Percentiles rank a stretch among this genome's conserved stretches.
phyloP scores from a whole-genome alignment of 2,888 invertebrate species.

The Prosopocoilus inquinatus region DNA sequence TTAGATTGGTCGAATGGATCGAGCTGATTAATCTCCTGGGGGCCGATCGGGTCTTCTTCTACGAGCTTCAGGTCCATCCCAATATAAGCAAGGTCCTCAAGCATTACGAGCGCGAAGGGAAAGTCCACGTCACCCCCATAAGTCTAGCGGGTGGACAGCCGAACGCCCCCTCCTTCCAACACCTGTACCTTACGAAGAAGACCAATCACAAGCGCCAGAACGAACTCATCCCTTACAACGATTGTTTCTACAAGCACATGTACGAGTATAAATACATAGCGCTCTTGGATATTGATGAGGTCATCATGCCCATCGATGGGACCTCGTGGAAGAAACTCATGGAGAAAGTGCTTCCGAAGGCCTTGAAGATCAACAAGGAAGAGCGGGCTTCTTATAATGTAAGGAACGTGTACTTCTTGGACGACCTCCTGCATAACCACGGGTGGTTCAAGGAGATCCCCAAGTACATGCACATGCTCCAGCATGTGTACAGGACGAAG shows the following conservation, averaged over 20 bases:
- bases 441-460: constrained; percentile 76
- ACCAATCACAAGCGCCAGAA: constrained; percentile 92
- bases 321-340: constrained; percentile 75
- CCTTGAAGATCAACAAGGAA: constrained; percentile 64
- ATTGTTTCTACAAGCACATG: constrained; percentile 90
- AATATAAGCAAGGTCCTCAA: constrained; percentile 82
- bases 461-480: constrained; percentile 88
- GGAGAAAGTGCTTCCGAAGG: constrained; percentile 64
- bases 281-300: constrained; percentile 91
- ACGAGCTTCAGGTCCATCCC: constrained; percentile 87
- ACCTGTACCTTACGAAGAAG: constrained; percentile 86
- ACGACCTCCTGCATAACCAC: constrained; percentile 76
- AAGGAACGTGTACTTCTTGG: constrained; percentile 88
- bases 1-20: constrained; percentile 91
- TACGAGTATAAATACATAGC: constrained; percentile 87
- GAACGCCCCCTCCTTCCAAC: constrained; percentile 84
- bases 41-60: constrained; percentile 89
- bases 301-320: constrained; percentile 83
- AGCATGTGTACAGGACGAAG: constrained; percentile 84
- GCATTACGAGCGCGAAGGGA: constrained; percentile 60
- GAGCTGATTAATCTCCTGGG: constrained; percentile 83
- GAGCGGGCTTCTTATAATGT: constrained; percentile 81
- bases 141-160: constrained; percentile 88
- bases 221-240: constrained; percentile 94
- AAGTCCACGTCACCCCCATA: constrained; percentile 74